phyloP scores from a whole-genome alignment of 2,113 vertebrate species.

The Peromyscus leucopus region DNA sequence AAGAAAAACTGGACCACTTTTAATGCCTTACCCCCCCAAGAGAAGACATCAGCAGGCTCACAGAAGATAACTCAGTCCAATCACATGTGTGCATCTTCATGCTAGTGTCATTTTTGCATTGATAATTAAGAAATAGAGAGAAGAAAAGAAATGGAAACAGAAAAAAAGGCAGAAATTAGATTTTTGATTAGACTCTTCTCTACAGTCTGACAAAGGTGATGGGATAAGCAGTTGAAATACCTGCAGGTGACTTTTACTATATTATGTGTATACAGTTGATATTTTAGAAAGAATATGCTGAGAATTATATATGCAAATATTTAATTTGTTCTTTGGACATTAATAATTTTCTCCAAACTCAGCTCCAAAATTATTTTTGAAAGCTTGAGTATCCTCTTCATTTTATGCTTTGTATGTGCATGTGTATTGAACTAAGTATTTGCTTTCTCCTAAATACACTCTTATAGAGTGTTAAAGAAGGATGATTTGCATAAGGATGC shows the following conservation, averaged over 20 bases:
- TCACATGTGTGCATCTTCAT: neutral
- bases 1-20: neutral
- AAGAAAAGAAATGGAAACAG: constrained; percentile 3
- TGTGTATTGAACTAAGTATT: neutral
- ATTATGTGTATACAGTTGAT: neutral
- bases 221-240: neutral
- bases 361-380: constrained; percentile 37
- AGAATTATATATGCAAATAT: neutral
- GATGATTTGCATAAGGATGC: neutral
- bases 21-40: neutral
- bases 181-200: neutral
- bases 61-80: neutral
- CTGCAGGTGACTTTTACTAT: neutral
- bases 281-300: neutral
- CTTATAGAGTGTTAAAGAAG: neutral
- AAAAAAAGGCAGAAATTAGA: neutral
- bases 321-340: neutral
- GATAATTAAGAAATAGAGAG: constrained; percentile 8
- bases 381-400: neutral
- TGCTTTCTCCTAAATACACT: constrained; percentile 6
- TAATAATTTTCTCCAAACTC: neutral
- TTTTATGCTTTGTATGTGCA: neutral
- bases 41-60: neutral
- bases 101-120: constrained; percentile 2
- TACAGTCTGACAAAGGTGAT: neutral